Conservation (phyloP, 1,140 invertebrate species). For the Eriosoma lanigerum region DNA sequence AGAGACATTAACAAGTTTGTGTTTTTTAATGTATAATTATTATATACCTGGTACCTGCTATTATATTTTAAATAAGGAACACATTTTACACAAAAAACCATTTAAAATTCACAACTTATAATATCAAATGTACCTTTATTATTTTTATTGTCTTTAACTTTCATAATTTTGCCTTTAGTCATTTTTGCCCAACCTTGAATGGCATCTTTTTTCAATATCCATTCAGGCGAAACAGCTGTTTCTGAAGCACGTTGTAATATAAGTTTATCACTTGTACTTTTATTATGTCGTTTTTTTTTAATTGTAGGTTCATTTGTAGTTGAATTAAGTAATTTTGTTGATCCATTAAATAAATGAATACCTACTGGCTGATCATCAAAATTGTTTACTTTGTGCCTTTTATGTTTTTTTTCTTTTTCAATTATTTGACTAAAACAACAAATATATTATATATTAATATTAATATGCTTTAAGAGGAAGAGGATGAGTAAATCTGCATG, state of each 20-base stretch:
- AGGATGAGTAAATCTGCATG: too few species aligned
- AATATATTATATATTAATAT: too few species aligned
- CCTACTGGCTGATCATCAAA: background rate
- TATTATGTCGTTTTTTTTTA: background rate
- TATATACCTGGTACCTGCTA: too few species aligned
- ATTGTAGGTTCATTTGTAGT: background rate
- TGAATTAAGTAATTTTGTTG: background rate
- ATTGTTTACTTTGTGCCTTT: background rate
- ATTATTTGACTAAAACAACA: conserved; percentile 10
- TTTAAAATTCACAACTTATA: conserved; percentile 16
- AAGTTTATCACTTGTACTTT: conserved; percentile 20
- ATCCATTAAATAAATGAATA: conserved; percentile 34
- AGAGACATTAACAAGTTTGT: background rate
- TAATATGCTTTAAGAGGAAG: too few species aligned
- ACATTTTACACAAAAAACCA: too few species aligned
- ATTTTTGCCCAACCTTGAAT: conserved; percentile 26
- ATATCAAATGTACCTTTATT: conserved; percentile 40
- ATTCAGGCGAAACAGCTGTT: conserved; percentile 1
- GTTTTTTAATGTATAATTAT: too few species aligned
- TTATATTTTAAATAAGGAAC: too few species aligned
- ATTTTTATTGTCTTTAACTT: conserved; percentile 11
- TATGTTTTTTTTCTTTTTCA: conserved; percentile 32
- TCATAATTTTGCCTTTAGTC: conserved; percentile 43
- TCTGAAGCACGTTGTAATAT: conserved; percentile 24
- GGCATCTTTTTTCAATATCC: conserved; percentile 26